Evolutionary conservation across 2,888 invertebrate genomes (phyloP), one percentile per base, ranked within the genome.

Genomic region (Barypeithes pellucidus): DNA sequence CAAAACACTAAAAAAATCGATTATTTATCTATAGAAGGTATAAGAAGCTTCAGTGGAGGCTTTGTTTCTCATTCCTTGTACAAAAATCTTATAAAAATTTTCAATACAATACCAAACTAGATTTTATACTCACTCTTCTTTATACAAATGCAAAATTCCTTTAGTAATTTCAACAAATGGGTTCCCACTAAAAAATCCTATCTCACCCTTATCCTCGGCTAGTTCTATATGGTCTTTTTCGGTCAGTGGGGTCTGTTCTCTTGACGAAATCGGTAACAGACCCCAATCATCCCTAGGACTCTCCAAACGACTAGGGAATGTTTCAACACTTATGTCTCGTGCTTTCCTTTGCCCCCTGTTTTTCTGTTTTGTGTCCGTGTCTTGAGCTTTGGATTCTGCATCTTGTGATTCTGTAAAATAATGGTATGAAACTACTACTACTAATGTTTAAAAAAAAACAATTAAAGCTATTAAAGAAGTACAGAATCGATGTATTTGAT

Each of bases 141-240:
- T 99, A 85, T 97, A 99, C 18, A 99, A 88, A 89, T 99, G 99
- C 71, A 99, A 88, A 57, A 99, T 93, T 43, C 99, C 99, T 85
- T 97, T 96, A 0, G 98, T 98, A 39, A 97, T 93, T 87, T 99
- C 99, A 0, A 99, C 96, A 81, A 94, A 92, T 0, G 98, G 99
- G 88, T 99, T 99, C 3, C 99, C 99, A 80, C 95, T 97, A 80
- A 95, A 95, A 86, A 97, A 98, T 62, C 90, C 90, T 61, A 93
- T 91, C 73, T 92, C 90, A 20, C 89, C 89, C 47, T 82, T 82
- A 20, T 82, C 81, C 41, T 85, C 85, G 3, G 77, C 75, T 12
- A 76, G 59, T 57, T 82, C 81, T 47, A 79, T 77, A 47, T 72
- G 75, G n/a, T 81, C 80, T 41, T 80, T 77, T 33, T 84, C 84